These are phyloP conservation scores for Tholera decimalis DNA, from an alignment of 2,888 invertebrate genomes.

Conservation along the genomic window DNA sequence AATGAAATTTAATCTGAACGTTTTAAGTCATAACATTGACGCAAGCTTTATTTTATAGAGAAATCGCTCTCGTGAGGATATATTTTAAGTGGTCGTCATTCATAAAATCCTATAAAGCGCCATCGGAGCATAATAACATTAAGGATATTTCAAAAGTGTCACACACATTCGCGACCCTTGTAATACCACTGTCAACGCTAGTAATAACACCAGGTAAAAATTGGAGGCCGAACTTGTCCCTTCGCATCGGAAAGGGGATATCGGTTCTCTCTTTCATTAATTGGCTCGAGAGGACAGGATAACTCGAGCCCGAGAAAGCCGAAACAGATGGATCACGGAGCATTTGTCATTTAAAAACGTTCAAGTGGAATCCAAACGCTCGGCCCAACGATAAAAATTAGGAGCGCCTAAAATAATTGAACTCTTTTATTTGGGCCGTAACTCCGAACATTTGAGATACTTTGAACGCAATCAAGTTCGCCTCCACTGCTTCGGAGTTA, in stretches of 20 bases:
- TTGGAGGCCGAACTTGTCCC: slow-evolving; percentile 83
- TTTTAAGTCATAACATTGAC: slow-evolving; percentile 49
- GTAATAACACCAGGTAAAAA: slow-evolving; percentile 90
- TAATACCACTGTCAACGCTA: slow-evolving; percentile 86
- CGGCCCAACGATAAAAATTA: slow-evolving; percentile 79
- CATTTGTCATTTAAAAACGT: slow-evolving; percentile 82
- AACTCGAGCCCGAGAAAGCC: slow-evolving; percentile 68
- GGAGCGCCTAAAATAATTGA: slow-evolving; percentile 81
- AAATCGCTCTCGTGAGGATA: slow-evolving; percentile 57
- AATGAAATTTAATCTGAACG: slow-evolving; percentile 41
- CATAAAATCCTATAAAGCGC: slow-evolving; percentile 71
- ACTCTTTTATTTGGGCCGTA: slow-evolving; percentile 78
- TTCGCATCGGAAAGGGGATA: slow-evolving; percentile 76
- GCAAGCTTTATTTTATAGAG: slow-evolving; percentile 63
- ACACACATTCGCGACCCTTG: slow-evolving; percentile 79
- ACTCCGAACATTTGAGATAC: slow-evolving; percentile 73
- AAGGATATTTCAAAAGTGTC: slow-evolving; percentile 78
- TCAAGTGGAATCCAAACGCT: slow-evolving; percentile 75
- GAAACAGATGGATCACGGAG: slow-evolving; percentile 80
- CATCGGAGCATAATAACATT: slow-evolving; percentile 74
- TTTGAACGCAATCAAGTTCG: slow-evolving; percentile 82
- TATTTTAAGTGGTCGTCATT: slow-evolving; percentile 62
- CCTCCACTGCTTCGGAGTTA: slow-evolving; percentile 74
- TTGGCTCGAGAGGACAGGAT: slow-evolving; percentile 79
- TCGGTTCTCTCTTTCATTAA: slow-evolving; percentile 85